Evolutionary conservation across 2,888 invertebrate species (phyloP).

Genomic region (Ophion costatus): DNA sequence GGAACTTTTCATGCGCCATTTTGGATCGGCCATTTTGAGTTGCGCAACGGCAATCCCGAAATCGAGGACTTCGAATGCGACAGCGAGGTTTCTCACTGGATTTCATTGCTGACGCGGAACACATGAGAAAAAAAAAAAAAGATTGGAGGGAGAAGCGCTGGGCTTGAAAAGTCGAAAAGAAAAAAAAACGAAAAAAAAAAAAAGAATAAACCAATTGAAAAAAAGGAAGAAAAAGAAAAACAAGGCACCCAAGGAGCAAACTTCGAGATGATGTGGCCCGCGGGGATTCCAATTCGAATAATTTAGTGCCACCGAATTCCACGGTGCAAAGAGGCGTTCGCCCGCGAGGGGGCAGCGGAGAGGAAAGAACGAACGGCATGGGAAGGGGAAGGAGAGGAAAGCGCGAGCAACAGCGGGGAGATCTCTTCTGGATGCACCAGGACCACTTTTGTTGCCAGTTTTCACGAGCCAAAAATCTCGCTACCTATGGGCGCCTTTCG

Average conservation of each 20-base stretch:
- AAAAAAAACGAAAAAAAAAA: neutral
- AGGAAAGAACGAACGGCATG: slow-evolving; percentile 53
- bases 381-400: slow-evolving; percentile 44
- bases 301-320: slow-evolving; percentile 56
- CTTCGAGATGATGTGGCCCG: slow-evolving; percentile 8
- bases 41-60: no score
- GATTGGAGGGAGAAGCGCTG: no score
- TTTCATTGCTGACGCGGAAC: no score
- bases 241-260: neutral
- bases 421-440: slow-evolving; percentile 38
- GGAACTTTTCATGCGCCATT: no score
- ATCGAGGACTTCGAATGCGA: no score
- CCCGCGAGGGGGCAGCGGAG: neutral
- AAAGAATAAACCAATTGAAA: no score
- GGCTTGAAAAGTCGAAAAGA: no score
- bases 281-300: slow-evolving; percentile 56
- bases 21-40: no score
- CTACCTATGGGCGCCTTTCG: neutral
- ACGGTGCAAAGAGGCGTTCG: neutral
- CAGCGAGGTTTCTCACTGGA: no score
- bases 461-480: slow-evolving; percentile 39
- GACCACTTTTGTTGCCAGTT: slow-evolving; percentile 51
- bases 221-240: neutral
- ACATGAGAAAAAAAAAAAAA: no score
- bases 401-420: neutral